phyloP scores from a whole-genome alignment of 2,888 invertebrate genomes.

The Coelogynopora nodosa region DNA sequence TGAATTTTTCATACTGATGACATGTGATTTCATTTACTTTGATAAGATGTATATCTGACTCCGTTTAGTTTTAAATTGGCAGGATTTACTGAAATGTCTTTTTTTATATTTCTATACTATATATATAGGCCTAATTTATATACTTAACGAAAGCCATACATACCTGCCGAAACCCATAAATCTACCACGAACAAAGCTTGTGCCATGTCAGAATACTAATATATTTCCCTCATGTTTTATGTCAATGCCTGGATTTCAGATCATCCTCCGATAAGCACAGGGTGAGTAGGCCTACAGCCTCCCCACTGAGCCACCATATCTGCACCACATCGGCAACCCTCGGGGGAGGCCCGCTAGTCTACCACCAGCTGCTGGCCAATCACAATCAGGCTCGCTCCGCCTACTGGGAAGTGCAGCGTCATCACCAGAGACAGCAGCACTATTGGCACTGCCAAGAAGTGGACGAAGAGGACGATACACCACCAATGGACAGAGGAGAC shows the following conservation, averaged over 20 bases:
- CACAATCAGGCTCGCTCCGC: conserved; percentile 18
- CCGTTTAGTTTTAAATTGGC: not conserved
- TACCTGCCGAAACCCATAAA: too few species aligned
- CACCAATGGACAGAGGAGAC: too few species aligned
- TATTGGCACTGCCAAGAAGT: conserved; percentile 25
- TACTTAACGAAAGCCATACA: too few species aligned
- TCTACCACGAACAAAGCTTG: too few species aligned
- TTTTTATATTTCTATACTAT: too few species aligned
- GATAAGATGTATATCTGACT: not conserved
- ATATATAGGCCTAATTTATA: too few species aligned
- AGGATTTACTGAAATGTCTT: too few species aligned
- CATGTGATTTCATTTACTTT: not conserved
- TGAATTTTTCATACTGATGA: not conserved
- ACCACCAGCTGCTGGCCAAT: not conserved
- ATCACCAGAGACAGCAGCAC: not conserved
- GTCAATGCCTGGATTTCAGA: not conserved
- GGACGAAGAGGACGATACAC: not conserved
- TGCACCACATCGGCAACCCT: not conserved
- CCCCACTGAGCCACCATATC: not conserved
- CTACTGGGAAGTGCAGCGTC: not conserved
- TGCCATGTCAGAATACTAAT: not conserved
- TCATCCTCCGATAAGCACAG: not conserved
- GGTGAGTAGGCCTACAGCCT: too few species aligned
- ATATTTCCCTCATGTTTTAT: not conserved
- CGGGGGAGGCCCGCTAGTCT: not conserved